Evolutionary conservation across 2,797 vertebrate genomes (phyloP).

Genomic region (Etheostoma nigrum): DNA sequence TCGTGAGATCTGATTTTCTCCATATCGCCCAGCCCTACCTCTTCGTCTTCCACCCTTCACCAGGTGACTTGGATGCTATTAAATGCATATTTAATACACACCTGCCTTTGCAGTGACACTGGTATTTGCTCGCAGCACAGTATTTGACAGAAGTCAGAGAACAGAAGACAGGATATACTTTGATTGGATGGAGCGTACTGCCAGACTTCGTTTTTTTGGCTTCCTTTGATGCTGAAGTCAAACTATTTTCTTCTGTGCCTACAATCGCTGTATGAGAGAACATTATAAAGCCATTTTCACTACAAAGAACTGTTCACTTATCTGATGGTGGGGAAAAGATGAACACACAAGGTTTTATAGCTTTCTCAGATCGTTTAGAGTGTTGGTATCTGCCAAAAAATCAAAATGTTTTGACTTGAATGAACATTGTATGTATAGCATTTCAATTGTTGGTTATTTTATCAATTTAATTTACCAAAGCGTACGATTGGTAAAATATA

Average conservation of each 20-base stretch:
- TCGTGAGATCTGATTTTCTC: no score
- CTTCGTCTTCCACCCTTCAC: background rate
- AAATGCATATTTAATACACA: slow-evolving; percentile 19
- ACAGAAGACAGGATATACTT: slow-evolving; percentile 8
- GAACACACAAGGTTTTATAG: background rate
- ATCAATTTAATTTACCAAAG: background rate
- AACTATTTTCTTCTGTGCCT: slow-evolving; percentile 30
- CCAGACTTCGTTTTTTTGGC: slow-evolving; percentile 4
- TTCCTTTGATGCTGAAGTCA: slow-evolving; percentile 19
- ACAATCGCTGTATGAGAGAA: slow-evolving; percentile 40
- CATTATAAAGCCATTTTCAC: slow-evolving; percentile 7
- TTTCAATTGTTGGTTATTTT: background rate
- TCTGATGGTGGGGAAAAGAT: slow-evolving; percentile 1
- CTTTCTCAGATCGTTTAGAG: background rate
- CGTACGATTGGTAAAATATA: slow-evolving; percentile 7
- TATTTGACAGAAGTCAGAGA: slow-evolving; percentile 19
- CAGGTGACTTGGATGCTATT: slow-evolving; percentile 11
- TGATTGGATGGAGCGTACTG: background rate
- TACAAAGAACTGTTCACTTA: background rate
- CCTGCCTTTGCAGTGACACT: slow-evolving; percentile 18
- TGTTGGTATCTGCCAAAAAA: background rate
- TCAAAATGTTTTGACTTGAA: background rate
- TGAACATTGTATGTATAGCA: background rate
- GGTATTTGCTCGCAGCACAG: slow-evolving; percentile 22
- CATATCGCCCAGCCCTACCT: no score